Base-by-base conservation (phyloP, 1,140 invertebrate species). In the Teleopsis dalmanni region DNA sequence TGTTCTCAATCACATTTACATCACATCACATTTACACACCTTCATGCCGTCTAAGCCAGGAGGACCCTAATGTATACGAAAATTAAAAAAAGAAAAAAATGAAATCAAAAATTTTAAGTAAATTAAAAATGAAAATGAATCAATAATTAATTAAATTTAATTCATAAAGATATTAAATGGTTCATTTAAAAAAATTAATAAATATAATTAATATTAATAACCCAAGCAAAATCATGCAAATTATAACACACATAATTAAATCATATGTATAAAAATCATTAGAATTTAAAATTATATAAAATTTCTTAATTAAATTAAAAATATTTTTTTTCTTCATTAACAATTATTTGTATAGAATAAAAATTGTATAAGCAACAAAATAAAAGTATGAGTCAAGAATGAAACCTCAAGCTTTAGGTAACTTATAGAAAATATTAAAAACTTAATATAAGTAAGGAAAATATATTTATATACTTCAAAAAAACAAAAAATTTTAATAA, bases 11-110 rank as follows among this genome's bases (percentile, higher is more conserved):
- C 11, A 22, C n/a, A n/a, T n/a, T n/a, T n/a, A n/a, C n/a, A n/a
- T n/a, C n/a, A n/a, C n/a, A n/a, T n/a, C n/a, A n/a, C 11, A 13
- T 13, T 34, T 34, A 65, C 70, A 73, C 76, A 83, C 82, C 79
- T 84, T 84, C 78, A 83, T 83, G 65, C 82, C 82, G 73, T 85
- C 82, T 57, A 84, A 72, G 51, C 82, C 82, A 35, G 81, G 79
- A 26, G 80, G 82, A 52, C 83, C 83, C 83, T 85, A 72, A 62
- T 76, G 3, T 10, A 11, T 11, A 13, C 26, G 10, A 44, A 10
- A 29, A 35, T 22, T 16, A 42, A 41, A 51, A 22, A 48, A 26
- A 33, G 36, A 51, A 34, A 11, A 41, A 44, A 49, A 43, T 16
- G 10, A 44, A 25, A 45, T 36, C 25, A 45, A 45, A 27, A 36